Base-by-base conservation (phyloP, 2,113 vertebrate genomes). In the Taurulus bubalis region DNA sequence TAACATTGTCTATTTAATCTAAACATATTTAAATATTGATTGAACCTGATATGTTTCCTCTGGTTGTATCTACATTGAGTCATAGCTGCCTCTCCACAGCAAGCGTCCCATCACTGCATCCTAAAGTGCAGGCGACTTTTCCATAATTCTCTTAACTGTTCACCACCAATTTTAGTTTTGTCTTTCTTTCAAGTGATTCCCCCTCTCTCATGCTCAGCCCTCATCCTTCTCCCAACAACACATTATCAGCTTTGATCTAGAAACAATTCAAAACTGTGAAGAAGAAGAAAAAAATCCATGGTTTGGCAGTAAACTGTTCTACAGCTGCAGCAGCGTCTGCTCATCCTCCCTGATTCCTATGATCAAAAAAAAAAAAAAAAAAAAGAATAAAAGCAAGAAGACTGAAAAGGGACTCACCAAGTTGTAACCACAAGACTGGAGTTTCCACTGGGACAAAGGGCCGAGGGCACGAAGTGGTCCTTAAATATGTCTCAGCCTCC, bases 371-470 rank as follows among this genome's bases (percentile, higher is more conserved):
- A 32, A 32, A 32, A 58, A 56, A 59, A 64, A 69, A 65, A 70
- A 26, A 16, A 30, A 28, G 15, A 8, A 47, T 47, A 80, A 71
- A 69, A 26, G 38, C 28, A 76, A 73, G 26, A 62, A 83, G 74
- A 71, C 12, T 49, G 65, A 14, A 82, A 40, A 40, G 60, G 75
- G 38, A 96, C 95, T 96, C 92, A 96, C 95, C 95, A 80, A 94
- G 93, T 85, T 93, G 92, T 87, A 67, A 91, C 75, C 71, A 72
- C 92, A 93, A 94, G 94, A 91, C 93, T 93, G 94, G 92, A 93
- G 91, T 90, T 95, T 96, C 91, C 89, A 88, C 94, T 90, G 94
- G 95, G 95, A 95, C 93, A 87, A 91, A 91, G 90, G 36, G 58
- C 74, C 55, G 47, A 91, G 75, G 55, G 85, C 84, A 66, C 59